Evolutionary conservation across 2,113 vertebrate genomes (phyloP), one percentile per base, ranked within the genome.

Genomic region (Butastur rufipennis): DNA sequence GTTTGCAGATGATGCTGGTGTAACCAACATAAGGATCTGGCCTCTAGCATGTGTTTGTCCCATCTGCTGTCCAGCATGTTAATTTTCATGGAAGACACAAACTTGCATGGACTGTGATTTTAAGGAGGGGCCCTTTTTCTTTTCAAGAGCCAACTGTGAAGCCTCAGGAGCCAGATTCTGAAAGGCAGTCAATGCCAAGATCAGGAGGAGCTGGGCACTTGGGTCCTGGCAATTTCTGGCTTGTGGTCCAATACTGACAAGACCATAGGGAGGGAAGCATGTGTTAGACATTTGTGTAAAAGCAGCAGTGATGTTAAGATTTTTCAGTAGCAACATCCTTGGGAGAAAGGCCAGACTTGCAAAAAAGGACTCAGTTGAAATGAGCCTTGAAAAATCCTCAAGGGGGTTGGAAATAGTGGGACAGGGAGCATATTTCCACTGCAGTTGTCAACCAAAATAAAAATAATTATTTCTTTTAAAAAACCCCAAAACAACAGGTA

Each of bases 41-140:
- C 94, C 95, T 95, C 70, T 96, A 96, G 94, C 95, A 95, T 96
- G 97, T 97, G 95, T 95, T 97, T 95, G 83, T 95, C 91, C 96
- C 95, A 95, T 97, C 95, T 95, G 93, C 91, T 95, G 96, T 96
- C 95, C 96, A 97, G 93, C 88, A 95, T 94, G 91, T 84, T 96
- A 89, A 97, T 97, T 97, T 97, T 92, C 43, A 29, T 89, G 70
- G 68, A 97, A 95, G 91, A 91, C 70, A 89, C 94, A 91, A 91
- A 88, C 93, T 97, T 95, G 61, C 94, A 48, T 1, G 48, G 95
- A 66, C 66, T 88, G 71, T 97, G 89, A 93, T 96, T 97, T 95
- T 85, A 94, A 80, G 95, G 89, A 87, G 93, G 91, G n/a, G 86
- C 40, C n/a, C 36, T 86, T 87, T 85, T 91, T 25, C 26, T 95